Evolutionary conservation across 2,113 vertebrate species (phyloP), one percentile per base, ranked within the genome.

Genomic region (Hyla sarda): DNA sequence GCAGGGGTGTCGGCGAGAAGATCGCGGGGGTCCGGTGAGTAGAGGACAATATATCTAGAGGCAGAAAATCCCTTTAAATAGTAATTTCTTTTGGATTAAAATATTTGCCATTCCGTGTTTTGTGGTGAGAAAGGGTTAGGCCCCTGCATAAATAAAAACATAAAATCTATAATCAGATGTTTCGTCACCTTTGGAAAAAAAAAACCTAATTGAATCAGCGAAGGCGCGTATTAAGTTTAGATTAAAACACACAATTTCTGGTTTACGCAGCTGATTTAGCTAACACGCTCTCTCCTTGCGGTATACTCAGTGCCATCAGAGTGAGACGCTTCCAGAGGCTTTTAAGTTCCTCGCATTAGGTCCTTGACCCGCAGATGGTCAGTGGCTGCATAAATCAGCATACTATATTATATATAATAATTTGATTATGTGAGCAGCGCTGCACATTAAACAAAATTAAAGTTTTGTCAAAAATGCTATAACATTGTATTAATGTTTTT

Each of bases 371-470:
- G 89, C 91, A 90, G 90, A 93, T 91, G 91, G 92, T 90, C 91
- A 93, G 91, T 92, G 90, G 89, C 86, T 90, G 91, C 89, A 90
- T 93, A 93, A 93, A 92, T 93, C 93, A 93, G 91, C 93, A 92
- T 90, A 92, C 90, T 89, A 91, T 90, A 93, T 92, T 92, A 91
- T 89, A 90, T 87, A 87, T 91, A 93, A 93, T 93, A 92, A 92
- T 90, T 92, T 92, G 92, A 91, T 91, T 91, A 92, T 90, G 91
- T 91, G 91, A 91, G 89, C 88, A 91, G 90, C 88, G 92, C 92
- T 93, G 92, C 89, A 92, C 92, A 93, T 93, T 93, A 93, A 89
- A 92, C 90, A 92, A 92, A 93, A 92, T 91, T 91, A 91, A 91
- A 91, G 92, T 93, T 93, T 91, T 92, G 92, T 92, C 92, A 91